Evolutionary conservation across 2,797 vertebrate species (phyloP).

Genomic region (Capromys pilorides): DNA sequence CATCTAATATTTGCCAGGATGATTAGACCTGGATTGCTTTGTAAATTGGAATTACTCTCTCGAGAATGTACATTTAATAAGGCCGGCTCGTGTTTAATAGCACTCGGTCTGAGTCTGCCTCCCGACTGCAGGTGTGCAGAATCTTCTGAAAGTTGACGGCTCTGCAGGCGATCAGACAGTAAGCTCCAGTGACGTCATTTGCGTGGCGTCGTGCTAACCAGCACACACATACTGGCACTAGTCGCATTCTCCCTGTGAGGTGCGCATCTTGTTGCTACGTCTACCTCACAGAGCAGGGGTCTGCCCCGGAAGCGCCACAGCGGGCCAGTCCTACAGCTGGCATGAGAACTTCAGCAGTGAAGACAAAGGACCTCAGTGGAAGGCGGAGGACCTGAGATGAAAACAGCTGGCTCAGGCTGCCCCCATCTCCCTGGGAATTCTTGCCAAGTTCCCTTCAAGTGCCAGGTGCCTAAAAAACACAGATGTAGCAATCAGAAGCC

Average conservation of each 20-base stretch:
- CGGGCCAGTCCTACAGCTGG: not conserved
- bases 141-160: not conserved
- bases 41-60: slow-evolving; percentile 3
- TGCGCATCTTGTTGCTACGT: too few species aligned
- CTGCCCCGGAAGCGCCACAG: not conserved
- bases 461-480: not conserved
- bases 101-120: not conserved
- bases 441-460: not conserved
- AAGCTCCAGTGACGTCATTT: not conserved
- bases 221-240: fast-evolving
- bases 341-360: not conserved
- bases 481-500: not conserved
- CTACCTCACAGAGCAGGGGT: not conserved
- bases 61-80: slow-evolving; percentile 22
- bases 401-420: not conserved
- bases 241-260: not conserved
- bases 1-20: not conserved
- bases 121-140: not conserved
- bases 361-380: not conserved
- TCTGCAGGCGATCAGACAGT: not conserved
- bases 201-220: not conserved
- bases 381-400: not conserved
- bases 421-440: not conserved
- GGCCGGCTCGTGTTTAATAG: not conserved
- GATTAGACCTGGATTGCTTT: slow-evolving; percentile 49